Evolutionary conservation across 2,113 vertebrate species (phyloP).

Genomic region (Passer montanus): DNA sequence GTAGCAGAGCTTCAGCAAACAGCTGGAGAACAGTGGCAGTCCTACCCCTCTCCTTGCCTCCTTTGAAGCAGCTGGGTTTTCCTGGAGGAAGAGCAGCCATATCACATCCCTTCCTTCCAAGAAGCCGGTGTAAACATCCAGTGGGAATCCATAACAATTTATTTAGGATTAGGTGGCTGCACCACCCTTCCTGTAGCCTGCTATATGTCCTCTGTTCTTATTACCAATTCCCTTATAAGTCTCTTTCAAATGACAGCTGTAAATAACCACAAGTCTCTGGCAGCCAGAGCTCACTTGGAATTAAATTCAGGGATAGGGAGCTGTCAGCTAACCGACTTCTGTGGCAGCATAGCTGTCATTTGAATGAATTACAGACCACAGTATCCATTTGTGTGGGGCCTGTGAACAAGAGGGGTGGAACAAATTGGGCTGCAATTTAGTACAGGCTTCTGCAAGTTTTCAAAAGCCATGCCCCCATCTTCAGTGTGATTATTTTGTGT

Average conservation of each 20-base stretch:
- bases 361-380: background rate
- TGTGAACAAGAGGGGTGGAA: background rate
- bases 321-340: background rate
- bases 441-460: background rate
- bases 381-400: background rate
- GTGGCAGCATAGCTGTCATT: background rate
- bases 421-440: background rate
- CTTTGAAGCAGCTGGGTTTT: background rate
- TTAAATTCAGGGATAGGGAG: background rate
- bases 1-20: background rate
- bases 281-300: background rate
- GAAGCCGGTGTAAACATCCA: background rate
- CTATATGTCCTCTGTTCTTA: background rate
- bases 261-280: background rate
- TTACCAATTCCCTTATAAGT: background rate
- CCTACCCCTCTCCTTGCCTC: background rate
- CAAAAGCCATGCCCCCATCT: background rate
- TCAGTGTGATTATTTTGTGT: background rate
- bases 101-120: background rate
- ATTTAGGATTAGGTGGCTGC: background rate
- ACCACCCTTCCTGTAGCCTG: background rate
- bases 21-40: background rate
- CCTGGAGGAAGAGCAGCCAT: background rate
- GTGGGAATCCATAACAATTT: fast-evolving
- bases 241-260: background rate